Percentiles rank a stretch among this genome's conserved stretches.
Evolutionary conservation across 1,140 invertebrate genomes (phyloP).

Genomic region (Papilio xuthus): DNA sequence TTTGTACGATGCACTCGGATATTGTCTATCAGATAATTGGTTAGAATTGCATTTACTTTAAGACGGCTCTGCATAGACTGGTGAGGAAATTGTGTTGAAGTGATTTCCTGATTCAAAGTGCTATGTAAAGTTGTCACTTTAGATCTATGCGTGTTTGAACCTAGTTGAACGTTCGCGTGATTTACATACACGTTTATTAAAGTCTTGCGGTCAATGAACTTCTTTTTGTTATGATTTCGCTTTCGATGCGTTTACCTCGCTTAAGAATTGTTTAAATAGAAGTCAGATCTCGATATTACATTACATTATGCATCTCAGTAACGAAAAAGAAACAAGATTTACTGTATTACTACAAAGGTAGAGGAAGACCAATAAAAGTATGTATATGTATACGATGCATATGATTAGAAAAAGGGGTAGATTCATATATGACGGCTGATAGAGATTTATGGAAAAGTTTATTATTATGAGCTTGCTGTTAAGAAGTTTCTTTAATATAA

Average conservation of each 20-base stretch:
- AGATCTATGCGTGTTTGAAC: constrained; percentile 1
- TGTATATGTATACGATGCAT: too few species aligned
- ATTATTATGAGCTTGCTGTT: too few species aligned
- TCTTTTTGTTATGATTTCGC: not conserved
- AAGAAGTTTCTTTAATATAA: too few species aligned
- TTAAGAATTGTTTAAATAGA: not conserved
- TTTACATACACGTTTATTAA: constrained; percentile 17
- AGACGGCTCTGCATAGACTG: constrained; percentile 12
- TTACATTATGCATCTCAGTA: too few species aligned
- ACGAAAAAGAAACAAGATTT: too few species aligned
- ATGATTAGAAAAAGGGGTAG: too few species aligned
- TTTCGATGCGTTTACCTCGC: not conserved
- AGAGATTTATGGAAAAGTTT: too few species aligned
- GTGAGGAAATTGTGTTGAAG: constrained; percentile 20
- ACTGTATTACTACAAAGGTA: too few species aligned
- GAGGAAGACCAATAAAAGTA: too few species aligned
- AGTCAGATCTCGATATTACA: not conserved
- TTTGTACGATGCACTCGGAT: constrained; percentile 29
- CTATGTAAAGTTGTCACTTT: constrained; percentile 8
- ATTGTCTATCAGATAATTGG: constrained; percentile 38
- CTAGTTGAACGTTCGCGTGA: not conserved
- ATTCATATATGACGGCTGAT: too few species aligned
- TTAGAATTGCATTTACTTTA: constrained; percentile 33
- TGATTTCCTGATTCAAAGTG: constrained; percentile 31
- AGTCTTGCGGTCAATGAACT: not conserved